Base-by-base conservation (phyloP, 2,113 vertebrate genomes). In the Centrocercus urophasianus region DNA sequence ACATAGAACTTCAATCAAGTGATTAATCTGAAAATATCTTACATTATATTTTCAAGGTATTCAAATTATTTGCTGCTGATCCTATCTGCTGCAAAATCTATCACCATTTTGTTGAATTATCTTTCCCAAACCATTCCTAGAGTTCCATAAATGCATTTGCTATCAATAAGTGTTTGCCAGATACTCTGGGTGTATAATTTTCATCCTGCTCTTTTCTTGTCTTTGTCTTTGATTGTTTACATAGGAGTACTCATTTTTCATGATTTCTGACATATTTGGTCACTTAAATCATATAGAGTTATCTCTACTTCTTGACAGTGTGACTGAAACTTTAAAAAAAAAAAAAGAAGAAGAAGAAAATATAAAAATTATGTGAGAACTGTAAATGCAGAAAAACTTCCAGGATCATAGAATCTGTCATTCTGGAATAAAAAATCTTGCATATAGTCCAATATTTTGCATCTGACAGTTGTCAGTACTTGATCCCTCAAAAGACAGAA, bases 251-350 rank as follows among this genome's bases (percentile, higher is more conserved):
- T 56, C 3, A 89, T 91, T 95, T 89, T 83, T 91, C 78, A 93
- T 57, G 22, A 83, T 92, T 88, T 85, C 56, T 90, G 77, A 87
- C 67, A 89, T 70, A 92, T 63, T 66, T 86, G 54, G 75, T 79
- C 1, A 10, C 12, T 17, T 95, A 89, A 94, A 93, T 94, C 93
- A 92, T 38, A 52, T n/a, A 72, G 79, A 94, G 32, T 89, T 92
- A 89, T 92, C 90, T 76, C 74, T 93, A 80, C 36, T 79, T 56
- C 74, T 85, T 85, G 95, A 87, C 86, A 94, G 59, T 73, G 38
- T 87, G 86, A 85, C 89, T 70, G 63, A 87, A n/a, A 48, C n/a
- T 76, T n/a, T 27, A 45, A 4, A 2, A 9, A 19, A 3, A 3
- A 8, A n/a, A 38, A 38, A 38, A 38, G 8, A 38, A 38, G 38